Base-by-base conservation (phyloP, 2,888 invertebrate genomes). In the Bimastos eiseni region DNA sequence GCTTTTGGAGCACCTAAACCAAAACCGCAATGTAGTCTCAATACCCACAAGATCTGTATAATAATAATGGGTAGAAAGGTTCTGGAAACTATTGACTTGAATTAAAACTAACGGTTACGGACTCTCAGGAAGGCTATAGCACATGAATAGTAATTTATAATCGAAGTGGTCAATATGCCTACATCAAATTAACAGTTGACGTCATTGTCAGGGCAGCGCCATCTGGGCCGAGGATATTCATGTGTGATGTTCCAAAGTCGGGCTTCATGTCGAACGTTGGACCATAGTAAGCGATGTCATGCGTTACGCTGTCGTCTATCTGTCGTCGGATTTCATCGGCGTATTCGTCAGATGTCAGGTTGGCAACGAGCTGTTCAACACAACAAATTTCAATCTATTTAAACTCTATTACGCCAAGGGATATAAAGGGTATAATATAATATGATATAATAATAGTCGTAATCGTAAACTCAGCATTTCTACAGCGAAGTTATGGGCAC, bases 181-280 rank as follows among this genome's bases (percentile, higher is more conserved):
- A 95, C 95, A 93, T 93, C n/a, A 90, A 91, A 92, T 95, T 95
- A 30, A 95, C 93, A 41, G 95, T 94, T 21, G 93, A 93, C 8
- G 95, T 95, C 1, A 94, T 92, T 13, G 94, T 93, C 15, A 94
- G 94, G 19, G 95, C 94, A 89, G 94, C 93, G 19, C 95, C 95
- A 91, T 94, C 93, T 30, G 93, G 93, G 84, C 92, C 94, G 11
- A 95, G 90, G 15, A 95, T 93, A 13, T 93, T 93, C 89, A 95
- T 92, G 83, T 95, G 95, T n/a, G 94, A 92, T 19, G 95, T 95
- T 6, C 95, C 95, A 3, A 70, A 33, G 90, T 92, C 92, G 13
- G 33, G 24, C 6, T 44, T 34, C 2, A 90, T 34, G 19, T 91
- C 91, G 83, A 91, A 92, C 15, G 89, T 89, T 8, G 91, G 91